Evolutionary conservation across 2,888 invertebrate species (phyloP).

Genomic region (Mactromeris polynyma): DNA sequence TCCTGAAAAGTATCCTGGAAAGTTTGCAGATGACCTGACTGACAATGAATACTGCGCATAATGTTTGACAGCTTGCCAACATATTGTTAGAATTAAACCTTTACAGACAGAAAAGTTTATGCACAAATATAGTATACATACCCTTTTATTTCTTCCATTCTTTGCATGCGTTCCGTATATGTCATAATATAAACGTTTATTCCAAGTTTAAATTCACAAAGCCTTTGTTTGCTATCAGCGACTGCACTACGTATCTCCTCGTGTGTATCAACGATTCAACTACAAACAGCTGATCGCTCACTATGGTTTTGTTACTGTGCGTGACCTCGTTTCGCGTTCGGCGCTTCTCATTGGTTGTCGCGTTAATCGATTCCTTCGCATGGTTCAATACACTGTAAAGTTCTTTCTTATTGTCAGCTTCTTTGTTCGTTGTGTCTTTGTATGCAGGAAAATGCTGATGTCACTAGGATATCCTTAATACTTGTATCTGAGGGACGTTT

Average conservation of each 20-base stretch:
- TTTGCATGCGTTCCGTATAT: conserved; percentile 50
- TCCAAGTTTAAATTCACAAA: conserved; percentile 26
- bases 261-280: background rate
- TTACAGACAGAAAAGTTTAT: background rate
- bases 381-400: conserved; percentile 31
- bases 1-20: background rate
- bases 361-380: conserved; percentile 9
- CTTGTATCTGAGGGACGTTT: background rate
- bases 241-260: background rate
- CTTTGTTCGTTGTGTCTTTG: conserved; percentile 16
- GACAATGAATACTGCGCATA: background rate
- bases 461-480: conserved; percentile 2
- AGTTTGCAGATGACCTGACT: background rate
- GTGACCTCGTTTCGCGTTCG: conserved; percentile 16
- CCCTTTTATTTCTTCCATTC: conserved; percentile 53
- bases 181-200: conserved; percentile 49
- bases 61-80: conserved; percentile 15
- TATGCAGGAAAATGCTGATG: conserved; percentile 11
- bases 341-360: conserved; percentile 20
- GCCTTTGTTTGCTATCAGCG: conserved; percentile 20
- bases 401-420: conserved; percentile 8
- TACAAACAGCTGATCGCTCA: conserved; percentile 30
- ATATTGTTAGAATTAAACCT: background rate
- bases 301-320: background rate
- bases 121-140: conserved; percentile 37